Evolutionary conservation across 2,888 invertebrate genomes (phyloP), one percentile per base, ranked within the genome.

Genomic region (Argyra leucocephala): DNA sequence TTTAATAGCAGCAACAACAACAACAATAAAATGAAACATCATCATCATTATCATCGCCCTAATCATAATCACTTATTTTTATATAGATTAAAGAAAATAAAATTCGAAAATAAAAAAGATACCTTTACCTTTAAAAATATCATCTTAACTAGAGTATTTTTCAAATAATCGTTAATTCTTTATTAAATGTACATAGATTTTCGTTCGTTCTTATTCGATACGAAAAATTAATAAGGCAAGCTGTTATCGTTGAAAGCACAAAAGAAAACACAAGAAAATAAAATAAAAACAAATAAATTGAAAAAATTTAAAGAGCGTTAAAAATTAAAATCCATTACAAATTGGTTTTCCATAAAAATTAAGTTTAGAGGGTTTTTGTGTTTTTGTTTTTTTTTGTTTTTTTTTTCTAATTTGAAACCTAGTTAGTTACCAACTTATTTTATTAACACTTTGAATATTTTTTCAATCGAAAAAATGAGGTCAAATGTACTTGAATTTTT

Each of bases 311-410:
- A 48, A 48, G 48, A 48, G 48, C 48, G 48, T 48, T 48, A 48
- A 48, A 48, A 48, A 48, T 48, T 15, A 48, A 48, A 48, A 48
- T 48, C 48, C 48, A 48, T 48, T 48, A 48, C 48, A 48, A 48
- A 48, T 48, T 48, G 48, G 7, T 48, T 48, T 48, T 48, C 48
- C 48, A 48, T 48, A 48, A 18, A n/a, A 48, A 5, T 48, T 31
- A 31, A 31, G 48, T 48, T 48, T 48, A 48, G n/a, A n/a, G 48
- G 48, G 48, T 15, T 48, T 15, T 48, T 48, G 48, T 48, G 12
- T 18, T 18, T 48, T 48, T 18, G 12, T 48, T 48, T 48, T 1
- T 15, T 48, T 18, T 48, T 48, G 2, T 48, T 48, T 3, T 18
- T 31, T 1, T 48, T 48, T 12, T 37, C 12, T 37, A 15, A 3